phyloP scores from a whole-genome alignment of 2,797 vertebrate species.

The Cetoscarus ocellatus region DNA sequence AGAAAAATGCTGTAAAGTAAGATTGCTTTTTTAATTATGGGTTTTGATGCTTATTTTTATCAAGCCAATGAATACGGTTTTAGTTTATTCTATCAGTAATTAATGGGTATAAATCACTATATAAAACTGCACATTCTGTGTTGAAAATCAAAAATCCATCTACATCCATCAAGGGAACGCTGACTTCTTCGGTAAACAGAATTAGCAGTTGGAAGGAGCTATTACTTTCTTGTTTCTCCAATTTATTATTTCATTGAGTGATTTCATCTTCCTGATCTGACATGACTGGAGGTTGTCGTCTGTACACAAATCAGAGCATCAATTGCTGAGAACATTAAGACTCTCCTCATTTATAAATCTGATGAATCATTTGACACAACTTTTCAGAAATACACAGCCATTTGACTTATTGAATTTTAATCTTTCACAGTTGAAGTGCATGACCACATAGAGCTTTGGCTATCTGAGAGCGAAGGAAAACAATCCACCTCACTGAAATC shows the following conservation, averaged over 20 bases:
- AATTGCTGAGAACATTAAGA: constrained; percentile 22
- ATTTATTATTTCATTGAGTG: constrained; percentile 7
- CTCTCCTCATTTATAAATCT: constrained; percentile 27
- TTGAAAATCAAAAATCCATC: too few relatives aligned
- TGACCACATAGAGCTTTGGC: constrained; percentile 46
- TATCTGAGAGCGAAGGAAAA: constrained; percentile 39
- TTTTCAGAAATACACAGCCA: constrained; percentile 31
- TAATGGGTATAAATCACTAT: too few relatives aligned
- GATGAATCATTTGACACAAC: constrained; percentile 36
- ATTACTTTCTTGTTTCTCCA: too few relatives aligned
- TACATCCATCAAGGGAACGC: too few relatives aligned
- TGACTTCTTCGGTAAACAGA: too few relatives aligned
- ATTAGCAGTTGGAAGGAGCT: too few relatives aligned
- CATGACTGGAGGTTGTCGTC: constrained; percentile 17
- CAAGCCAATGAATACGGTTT: too few relatives aligned
- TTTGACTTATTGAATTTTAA: constrained; percentile 55
- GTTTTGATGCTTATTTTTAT: too few relatives aligned
- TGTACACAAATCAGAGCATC: constrained; percentile 33
- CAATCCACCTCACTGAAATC: constrained; percentile 48
- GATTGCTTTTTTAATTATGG: too few relatives aligned
- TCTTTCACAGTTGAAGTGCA: constrained; percentile 44
- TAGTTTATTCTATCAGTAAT: too few relatives aligned
- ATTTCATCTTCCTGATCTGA: constrained; percentile 47
- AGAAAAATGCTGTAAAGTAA: too few relatives aligned
- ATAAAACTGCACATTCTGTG: too few relatives aligned